Evolutionary conservation across 2,113 vertebrate species (phyloP).

Genomic region (Pachypanchax playfairii): DNA sequence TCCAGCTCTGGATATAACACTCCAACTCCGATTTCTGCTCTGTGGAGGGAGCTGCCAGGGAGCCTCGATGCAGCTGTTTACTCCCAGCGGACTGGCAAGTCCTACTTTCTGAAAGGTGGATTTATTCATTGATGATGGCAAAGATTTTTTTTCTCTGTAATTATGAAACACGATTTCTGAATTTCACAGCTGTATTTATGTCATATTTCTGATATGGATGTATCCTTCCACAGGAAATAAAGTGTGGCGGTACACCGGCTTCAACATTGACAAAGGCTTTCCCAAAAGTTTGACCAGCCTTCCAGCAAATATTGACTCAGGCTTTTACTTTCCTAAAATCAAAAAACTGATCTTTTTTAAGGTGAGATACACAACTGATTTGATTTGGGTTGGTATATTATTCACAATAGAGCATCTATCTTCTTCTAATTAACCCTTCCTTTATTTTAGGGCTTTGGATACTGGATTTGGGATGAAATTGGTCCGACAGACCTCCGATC

Average conservation of each 20-base stretch:
- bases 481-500: constrained; percentile 65
- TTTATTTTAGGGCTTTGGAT: constrained; percentile 67
- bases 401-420: background rate
- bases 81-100: constrained; percentile 82
- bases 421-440: background rate
- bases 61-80: constrained; percentile 83
- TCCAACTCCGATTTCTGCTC: constrained; percentile 71
- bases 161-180: background rate
- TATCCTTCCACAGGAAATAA: constrained; percentile 73
- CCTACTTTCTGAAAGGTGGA: constrained; percentile 86
- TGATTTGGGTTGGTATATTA: no score
- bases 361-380: constrained; percentile 62
- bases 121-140: background rate
- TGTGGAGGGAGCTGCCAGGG: constrained; percentile 87
- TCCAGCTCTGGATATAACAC: constrained; percentile 75
- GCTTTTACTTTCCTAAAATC: constrained; percentile 79
- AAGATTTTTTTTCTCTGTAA: background rate
- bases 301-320: constrained; percentile 81
- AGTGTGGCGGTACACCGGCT: constrained; percentile 83
- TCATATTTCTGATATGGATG: background rate
- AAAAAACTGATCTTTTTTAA: constrained; percentile 85
- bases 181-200: background rate
- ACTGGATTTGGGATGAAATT: constrained; percentile 87
- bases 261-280: constrained; percentile 81
- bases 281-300: constrained; percentile 78